Evolutionary conservation across 2,888 invertebrate species (phyloP).

Genomic region (Allygus modestus): DNA sequence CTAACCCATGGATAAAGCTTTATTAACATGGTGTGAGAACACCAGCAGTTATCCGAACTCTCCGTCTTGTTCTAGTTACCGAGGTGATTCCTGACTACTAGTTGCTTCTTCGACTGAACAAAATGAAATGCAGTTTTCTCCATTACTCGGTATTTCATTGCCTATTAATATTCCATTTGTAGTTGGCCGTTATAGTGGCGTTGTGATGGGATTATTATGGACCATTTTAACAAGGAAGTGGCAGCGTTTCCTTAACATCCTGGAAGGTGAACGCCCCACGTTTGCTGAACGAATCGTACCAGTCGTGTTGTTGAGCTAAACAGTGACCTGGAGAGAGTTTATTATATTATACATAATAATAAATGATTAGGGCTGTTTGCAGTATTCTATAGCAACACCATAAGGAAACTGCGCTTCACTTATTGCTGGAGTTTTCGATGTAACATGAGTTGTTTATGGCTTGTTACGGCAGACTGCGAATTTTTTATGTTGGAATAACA

Average conservation of each 20-base stretch:
- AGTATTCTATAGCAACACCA: too few relatives aligned
- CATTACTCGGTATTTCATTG: background rate
- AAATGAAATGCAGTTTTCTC: slow-evolving; percentile 35
- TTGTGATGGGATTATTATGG: background rate
- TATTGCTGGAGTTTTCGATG: too few relatives aligned
- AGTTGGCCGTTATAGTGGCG: slow-evolving; percentile 20
- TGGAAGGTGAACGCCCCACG: background rate
- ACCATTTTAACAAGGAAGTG: slow-evolving; percentile 41
- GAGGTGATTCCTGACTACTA: background rate
- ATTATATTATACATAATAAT: too few relatives aligned
- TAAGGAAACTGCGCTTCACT: too few relatives aligned
- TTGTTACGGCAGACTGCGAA: too few relatives aligned
- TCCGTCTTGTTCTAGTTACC: background rate
- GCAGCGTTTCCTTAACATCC: slow-evolving; percentile 7
- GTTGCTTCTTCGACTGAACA: slow-evolving; percentile 2
- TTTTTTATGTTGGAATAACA: too few relatives aligned
- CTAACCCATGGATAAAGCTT: too few relatives aligned
- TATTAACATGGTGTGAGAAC: too few relatives aligned
- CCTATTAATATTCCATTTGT: slow-evolving; percentile 26
- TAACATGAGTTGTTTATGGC: too few relatives aligned
- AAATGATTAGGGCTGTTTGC: too few relatives aligned
- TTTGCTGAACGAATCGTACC: background rate
- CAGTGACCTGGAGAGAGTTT: too few relatives aligned
- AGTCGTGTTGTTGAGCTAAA: too few relatives aligned
- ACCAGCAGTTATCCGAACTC: background rate